Percentiles rank a stretch among this genome's conserved stretches.
These are phyloP conservation scores for Musca domestica DNA, from an alignment of 1,140 invertebrate genomes.

Conservation along the genomic window DNA sequence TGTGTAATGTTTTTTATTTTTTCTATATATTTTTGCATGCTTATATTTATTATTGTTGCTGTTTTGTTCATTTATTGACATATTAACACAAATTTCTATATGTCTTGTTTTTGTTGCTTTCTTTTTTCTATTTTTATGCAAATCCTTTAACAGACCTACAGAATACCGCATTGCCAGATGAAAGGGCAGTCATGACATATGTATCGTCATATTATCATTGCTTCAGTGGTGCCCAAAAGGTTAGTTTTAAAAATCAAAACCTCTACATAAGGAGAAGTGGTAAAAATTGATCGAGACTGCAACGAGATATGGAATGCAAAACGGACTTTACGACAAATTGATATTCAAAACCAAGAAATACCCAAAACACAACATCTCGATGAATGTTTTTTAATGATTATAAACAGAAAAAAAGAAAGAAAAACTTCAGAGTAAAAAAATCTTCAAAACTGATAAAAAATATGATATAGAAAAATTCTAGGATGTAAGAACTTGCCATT, in stretches of 20 bases:
- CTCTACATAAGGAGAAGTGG: no score
- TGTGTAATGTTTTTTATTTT: background rate
- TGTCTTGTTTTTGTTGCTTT: constrained; percentile 31
- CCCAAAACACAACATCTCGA: no score
- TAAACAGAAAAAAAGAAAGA: no score
- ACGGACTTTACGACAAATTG: no score
- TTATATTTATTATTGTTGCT: constrained; percentile 7
- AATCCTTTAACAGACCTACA: constrained; percentile 81
- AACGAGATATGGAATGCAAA: no score
- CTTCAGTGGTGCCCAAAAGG: constrained; percentile 99
- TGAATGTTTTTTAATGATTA: no score
- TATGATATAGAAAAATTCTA: no score
- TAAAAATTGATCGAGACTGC: no score
- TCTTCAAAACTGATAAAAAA: no score
- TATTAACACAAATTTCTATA: constrained; percentile 5
- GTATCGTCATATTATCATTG: constrained; percentile 99
- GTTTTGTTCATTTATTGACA: background rate
- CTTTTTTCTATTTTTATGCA: constrained; percentile 24
- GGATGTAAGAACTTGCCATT: no score
- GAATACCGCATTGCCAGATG: constrained; percentile 97
- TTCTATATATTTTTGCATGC: background rate
- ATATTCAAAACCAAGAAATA: no score
- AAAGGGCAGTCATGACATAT: constrained; percentile 99
- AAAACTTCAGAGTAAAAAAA: no score
- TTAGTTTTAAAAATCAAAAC: constrained; percentile 61